Percentiles rank a stretch among this genome's conserved stretches.
Evolutionary conservation across 2,113 vertebrate species (phyloP).

Genomic region (Ptyas mucosa): DNA sequence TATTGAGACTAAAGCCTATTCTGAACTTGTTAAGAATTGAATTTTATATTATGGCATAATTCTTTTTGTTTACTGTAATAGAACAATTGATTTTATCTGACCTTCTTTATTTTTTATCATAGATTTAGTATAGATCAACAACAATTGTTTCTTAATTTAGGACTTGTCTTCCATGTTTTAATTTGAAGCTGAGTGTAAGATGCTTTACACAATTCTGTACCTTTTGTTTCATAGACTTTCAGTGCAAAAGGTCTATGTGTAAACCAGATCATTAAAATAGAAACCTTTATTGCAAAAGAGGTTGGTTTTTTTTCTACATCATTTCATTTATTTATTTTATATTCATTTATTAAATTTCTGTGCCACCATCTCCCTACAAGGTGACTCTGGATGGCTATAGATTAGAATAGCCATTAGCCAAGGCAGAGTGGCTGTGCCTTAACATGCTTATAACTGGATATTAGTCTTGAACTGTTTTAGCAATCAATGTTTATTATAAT

Average conservation of each 20-base stretch:
- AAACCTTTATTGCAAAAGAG: not conserved
- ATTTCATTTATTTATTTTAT: not conserved
- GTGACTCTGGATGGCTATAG: not conserved
- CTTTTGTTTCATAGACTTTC: not conserved
- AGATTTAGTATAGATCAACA: not conserved
- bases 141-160: not conserved
- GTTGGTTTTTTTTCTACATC: not conserved
- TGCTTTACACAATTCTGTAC: not conserved
- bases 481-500: slow-evolving; percentile 47
- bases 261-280: too few species aligned
- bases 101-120: not conserved
- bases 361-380: not conserved
- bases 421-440: not conserved
- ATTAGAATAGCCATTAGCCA: not conserved
- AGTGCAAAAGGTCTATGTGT: not conserved
- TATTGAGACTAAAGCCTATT: slow-evolving; percentile 4
- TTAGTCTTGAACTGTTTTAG: slow-evolving; percentile 19
- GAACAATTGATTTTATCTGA: not conserved
- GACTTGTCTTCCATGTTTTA: not conserved
- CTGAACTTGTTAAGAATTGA: not conserved
- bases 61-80: not conserved
- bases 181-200: not conserved
- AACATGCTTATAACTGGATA: not conserved
- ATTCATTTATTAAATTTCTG: not conserved
- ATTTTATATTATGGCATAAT: not conserved